phyloP scores from a whole-genome alignment of 1,140 invertebrate species.

The Drosophila yakuba region DNA sequence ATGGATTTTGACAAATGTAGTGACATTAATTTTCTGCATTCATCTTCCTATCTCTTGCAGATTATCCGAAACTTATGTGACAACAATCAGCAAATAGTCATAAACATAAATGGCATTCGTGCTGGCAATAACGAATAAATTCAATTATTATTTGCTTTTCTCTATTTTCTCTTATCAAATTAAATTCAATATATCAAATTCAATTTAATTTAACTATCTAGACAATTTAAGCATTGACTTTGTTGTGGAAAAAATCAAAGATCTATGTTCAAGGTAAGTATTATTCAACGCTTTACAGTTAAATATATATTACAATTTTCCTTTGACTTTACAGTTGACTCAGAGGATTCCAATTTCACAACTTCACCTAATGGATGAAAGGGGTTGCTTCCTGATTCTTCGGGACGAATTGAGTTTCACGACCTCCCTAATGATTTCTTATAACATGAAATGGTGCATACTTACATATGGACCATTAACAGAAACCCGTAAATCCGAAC shows the following conservation, averaged over 20 bases:
- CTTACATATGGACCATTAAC: slow-evolving; percentile 84
- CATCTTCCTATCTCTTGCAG: not conserved
- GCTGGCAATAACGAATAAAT: not conserved
- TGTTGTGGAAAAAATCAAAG: not conserved
- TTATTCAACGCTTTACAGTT: not conserved
- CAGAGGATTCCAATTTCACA: slow-evolving; percentile 35
- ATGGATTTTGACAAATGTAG: not conserved
- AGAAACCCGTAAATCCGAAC: slow-evolving; percentile 85
- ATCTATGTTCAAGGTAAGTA: not conserved
- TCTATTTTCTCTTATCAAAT: no score
- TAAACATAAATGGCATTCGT: not conserved
- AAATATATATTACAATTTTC: not conserved
- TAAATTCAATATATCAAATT: no score
- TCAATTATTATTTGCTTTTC: not conserved
- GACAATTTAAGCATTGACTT: no score
- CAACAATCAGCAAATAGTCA: not conserved
- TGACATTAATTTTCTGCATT: not conserved
- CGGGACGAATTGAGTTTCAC: not conserved
- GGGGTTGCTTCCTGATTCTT: slow-evolving; percentile 5
- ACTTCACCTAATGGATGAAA: slow-evolving; percentile 35
- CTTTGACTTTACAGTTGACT: slow-evolving; percentile 22
- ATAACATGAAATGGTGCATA: slow-evolving; percentile 78
- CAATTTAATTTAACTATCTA: not conserved
- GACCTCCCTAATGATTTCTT: slow-evolving; percentile 18
- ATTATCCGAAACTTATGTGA: not conserved